A percentile compares a stretch with the other conserved stretches of the same genome.
These are phyloP conservation scores for Colostygia pectinataria DNA, from an alignment of 2,888 invertebrate genomes.

Conservation along the genomic window DNA sequence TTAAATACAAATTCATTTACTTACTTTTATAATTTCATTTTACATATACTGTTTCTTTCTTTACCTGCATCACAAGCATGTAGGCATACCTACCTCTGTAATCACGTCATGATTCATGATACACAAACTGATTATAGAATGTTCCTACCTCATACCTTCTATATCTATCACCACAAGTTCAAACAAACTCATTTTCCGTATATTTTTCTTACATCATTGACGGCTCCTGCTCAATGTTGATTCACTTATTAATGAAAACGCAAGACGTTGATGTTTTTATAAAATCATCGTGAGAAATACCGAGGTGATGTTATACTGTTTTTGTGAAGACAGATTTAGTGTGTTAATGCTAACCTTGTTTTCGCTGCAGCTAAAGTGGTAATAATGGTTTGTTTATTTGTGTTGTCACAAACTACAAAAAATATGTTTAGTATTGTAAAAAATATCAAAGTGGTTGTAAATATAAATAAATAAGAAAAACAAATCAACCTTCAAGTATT, in stretches of 20 bases:
- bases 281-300: slow-evolving; percentile 29
- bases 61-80: too few relatives aligned
- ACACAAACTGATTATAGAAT: too few relatives aligned
- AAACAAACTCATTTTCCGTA: slow-evolving; percentile 13
- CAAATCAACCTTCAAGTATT: too few relatives aligned
- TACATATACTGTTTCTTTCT: too few relatives aligned
- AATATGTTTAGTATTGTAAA: too few relatives aligned
- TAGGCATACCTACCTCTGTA: too few relatives aligned
- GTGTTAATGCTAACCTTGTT: slow-evolving; percentile 12
- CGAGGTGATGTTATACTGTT: slow-evolving; percentile 25
- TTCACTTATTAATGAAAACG: slow-evolving; percentile 31
- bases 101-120: too few relatives aligned
- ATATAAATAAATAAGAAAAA: too few relatives aligned
- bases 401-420: too few relatives aligned
- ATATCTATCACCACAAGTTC: slow-evolving; percentile 3
- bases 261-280: slow-evolving; percentile 31
- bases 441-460: too few relatives aligned
- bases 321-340: slow-evolving; percentile 25
- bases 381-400: not conserved
- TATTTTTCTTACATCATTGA: slow-evolving; percentile 33
- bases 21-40: too few relatives aligned
- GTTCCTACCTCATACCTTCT: not conserved
- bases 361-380: slow-evolving; percentile 3
- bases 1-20: too few relatives aligned
- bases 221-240: slow-evolving; percentile 40